Evolutionary conservation across 2,888 invertebrate genomes (phyloP).

Genomic region (Aphodius granarius): DNA sequence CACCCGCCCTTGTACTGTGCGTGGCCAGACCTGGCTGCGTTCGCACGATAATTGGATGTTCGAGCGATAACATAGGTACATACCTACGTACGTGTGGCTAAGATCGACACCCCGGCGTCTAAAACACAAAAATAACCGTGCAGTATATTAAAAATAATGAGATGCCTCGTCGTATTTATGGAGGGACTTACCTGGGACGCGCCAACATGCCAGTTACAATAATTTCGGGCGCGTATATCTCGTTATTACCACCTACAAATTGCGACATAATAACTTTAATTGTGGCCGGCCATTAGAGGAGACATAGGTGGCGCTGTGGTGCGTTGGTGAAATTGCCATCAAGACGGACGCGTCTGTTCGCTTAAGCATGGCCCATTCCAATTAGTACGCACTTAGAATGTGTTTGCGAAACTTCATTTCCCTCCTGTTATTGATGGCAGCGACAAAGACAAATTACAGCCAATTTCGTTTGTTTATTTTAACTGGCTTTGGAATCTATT

Average conservation of each 20-base stretch:
- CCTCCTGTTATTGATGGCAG: background rate
- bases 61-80: background rate
- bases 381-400: background rate
- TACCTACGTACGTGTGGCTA: background rate
- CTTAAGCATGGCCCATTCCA: background rate
- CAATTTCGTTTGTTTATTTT: background rate
- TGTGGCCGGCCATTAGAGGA: background rate
- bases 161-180: background rate
- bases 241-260: background rate
- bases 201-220: background rate
- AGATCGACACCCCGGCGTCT: background rate
- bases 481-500: background rate
- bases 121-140: background rate
- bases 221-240: background rate
- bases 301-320: background rate
- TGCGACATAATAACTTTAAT: background rate
- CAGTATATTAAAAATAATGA: background rate
- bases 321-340: background rate
- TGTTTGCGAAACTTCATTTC: background rate
- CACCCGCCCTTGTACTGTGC: background rate
- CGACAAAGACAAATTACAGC: background rate
- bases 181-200: background rate
- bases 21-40: background rate
- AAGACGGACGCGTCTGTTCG: background rate
- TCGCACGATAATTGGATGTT: background rate